Base-by-base conservation (phyloP, 2,113 vertebrate species). In the Phylloscopus trochilus region DNA sequence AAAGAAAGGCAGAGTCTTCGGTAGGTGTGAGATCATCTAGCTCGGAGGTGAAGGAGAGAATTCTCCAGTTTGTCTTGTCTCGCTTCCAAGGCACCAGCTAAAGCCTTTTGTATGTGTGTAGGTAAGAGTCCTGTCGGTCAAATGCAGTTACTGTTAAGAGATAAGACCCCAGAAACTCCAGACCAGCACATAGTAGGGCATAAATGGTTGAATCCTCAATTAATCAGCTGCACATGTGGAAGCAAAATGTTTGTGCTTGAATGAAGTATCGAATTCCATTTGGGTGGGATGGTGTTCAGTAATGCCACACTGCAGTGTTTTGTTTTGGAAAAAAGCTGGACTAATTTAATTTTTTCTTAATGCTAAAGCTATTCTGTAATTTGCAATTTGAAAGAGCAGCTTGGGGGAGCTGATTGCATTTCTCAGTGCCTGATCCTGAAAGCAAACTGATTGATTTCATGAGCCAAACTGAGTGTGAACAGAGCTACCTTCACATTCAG, bases 381-480 rank as follows among this genome's bases (percentile, higher is more conserved):
- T 92, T 66, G 43, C 31, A 73, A 39, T 86, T 86, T 88, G 63
- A 62, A 93, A 88, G 83, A 85, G 70, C 85, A 94, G 90, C 92
- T 79, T 93, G 82, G 79, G 92, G 93, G 95, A 96, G 92, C 81
- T 91, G 90, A 95, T 24, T 89, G 53, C 67, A 22, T 77, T 94
- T 93, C 63, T 68, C 67, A 55, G 63, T 70, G 79, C 72, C 72
- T 88, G 20, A 69, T 90, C 51, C 69, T 73, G 58, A 63, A 43
- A 76, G 51, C 2, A 4, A 83, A 64, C 31, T 68, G 79, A 39
- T 31, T 47, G 78, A 73, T 91, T 91, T 76, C 4, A 16, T 41
- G 60, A 79, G 27, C 62, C 55, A 52, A 49, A 47, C 27, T 81
- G 43, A 41, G 44, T 30, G 37, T 27, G 31, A 70, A 31, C 56